Percentiles rank a stretch among this genome's conserved stretches.
Evolutionary conservation across 2,113 vertebrate genomes (phyloP).

Genomic region (Gambusia holbrooki): DNA sequence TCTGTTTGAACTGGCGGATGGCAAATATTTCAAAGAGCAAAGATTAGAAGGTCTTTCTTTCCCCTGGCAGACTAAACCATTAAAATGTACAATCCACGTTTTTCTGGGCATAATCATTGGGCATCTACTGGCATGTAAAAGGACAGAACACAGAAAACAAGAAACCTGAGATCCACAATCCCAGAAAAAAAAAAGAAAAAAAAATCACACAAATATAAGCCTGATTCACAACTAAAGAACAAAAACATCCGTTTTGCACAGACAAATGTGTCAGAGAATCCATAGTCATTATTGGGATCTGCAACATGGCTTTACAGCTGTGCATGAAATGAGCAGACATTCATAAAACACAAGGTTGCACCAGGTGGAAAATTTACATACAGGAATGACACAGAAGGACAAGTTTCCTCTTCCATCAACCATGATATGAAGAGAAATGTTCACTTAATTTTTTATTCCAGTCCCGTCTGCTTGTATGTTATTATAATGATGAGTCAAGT

Average conservation of each 20-base stretch:
- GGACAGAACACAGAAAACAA: neutral
- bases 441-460: neutral
- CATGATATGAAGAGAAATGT: neutral
- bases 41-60: neutral
- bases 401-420: neutral
- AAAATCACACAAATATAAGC: neutral
- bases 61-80: neutral
- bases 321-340: neutral
- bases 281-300: too few relatives aligned
- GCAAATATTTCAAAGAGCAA: constrained; percentile 9
- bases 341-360: neutral
- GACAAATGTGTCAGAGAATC: neutral
- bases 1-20: constrained; percentile 6
- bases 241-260: neutral
- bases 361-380: neutral
- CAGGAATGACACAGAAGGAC: neutral
- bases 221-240: neutral
- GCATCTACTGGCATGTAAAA: neutral
- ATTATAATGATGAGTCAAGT: neutral
- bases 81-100: neutral
- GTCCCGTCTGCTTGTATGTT: neutral
- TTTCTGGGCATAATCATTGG: neutral
- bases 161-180: neutral
- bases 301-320: neutral
- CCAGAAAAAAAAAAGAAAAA: neutral